Base-by-base conservation (phyloP, 2,797 vertebrate species). In the Phataginus tetradactyla region DNA sequence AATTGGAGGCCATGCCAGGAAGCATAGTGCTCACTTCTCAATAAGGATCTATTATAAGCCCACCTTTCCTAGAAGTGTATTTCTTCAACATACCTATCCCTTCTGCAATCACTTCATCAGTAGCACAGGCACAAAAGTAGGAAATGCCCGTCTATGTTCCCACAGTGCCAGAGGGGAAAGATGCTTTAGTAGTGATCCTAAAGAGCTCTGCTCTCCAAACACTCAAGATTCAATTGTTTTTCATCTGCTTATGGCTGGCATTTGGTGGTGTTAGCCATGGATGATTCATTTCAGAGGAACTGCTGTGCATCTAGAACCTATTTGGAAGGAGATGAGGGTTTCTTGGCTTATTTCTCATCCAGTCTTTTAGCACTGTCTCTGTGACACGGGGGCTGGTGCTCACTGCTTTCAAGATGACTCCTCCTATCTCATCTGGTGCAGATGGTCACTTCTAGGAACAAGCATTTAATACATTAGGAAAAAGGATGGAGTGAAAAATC, bases 231-330 rank as follows among this genome's bases (percentile, higher is more conserved):
- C 92, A 68, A 39, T 78, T 93, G 92, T 75, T 95, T 93, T 86
- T 95, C 80, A 63, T 93, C 91, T 84, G 83, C 92, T 95, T 93
- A 91, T 94, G 92, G 92, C 42, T 95, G 97, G 71, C 95, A 90
- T 89, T 96, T 93, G 68, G 88, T 96, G 86, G 4, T 92, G 90
- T 89, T 97, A 91, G 91, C 92, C 23, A 0, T 34, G 64, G 57
- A 90, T 89, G 95, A 96, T 85, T 97, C 96, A 95, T 90, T 95
- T 97, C 86, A 96, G 86, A 96, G 96, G 93, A 84, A 96, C 96
- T 94, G 63, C 95, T 89, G 74, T 37, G 74, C 83, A 84, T 88
- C 92, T 79, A 74, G 85, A 83, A 93, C 79, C 85, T 90, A 77
- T 87, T 79, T 96, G 91, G 94, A 94, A 96, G 97, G 95, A 97